A percentile compares a stretch with the other conserved stretches of the same genome.
Evolutionary conservation across 1,140 invertebrate species (phyloP).

Genomic region (Delia radicum): DNA sequence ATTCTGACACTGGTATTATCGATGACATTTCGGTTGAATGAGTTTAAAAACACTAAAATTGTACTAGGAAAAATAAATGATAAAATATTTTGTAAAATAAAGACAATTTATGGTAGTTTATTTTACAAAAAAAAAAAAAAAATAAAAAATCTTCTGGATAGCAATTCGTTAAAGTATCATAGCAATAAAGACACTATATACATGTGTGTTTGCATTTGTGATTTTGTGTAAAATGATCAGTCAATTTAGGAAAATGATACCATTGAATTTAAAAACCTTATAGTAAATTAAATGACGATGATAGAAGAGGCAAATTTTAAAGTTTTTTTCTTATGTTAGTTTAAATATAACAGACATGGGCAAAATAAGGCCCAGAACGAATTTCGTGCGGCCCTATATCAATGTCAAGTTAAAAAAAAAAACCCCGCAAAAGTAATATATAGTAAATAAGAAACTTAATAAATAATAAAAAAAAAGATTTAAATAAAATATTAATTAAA

Average conservation of each 20-base stretch:
- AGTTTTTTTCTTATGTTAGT: too few species aligned
- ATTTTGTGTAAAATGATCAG: background rate
- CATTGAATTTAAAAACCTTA: background rate
- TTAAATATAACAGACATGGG: too few species aligned
- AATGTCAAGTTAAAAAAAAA: too few species aligned
- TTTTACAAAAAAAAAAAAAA: background rate
- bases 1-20: slow-evolving; percentile 3
- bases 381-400: too few species aligned
- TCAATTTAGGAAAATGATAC: background rate
- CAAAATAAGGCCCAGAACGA: too few species aligned
- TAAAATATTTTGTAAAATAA: background rate
- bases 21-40: slow-evolving; percentile 24
- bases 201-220: background rate
- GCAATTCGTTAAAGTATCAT: background rate
- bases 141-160: too few species aligned
- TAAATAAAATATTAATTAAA: too few species aligned
- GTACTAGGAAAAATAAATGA: background rate
- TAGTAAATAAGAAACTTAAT: too few species aligned
- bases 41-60: slow-evolving; percentile 13
- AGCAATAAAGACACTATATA: background rate
- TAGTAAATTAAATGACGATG: too few species aligned
- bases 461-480: too few species aligned
- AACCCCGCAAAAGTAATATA: too few species aligned
- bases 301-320: too few species aligned
- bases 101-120: background rate